Conservation (phyloP, 2,888 invertebrate genomes). For the Diaperis boleti region DNA sequence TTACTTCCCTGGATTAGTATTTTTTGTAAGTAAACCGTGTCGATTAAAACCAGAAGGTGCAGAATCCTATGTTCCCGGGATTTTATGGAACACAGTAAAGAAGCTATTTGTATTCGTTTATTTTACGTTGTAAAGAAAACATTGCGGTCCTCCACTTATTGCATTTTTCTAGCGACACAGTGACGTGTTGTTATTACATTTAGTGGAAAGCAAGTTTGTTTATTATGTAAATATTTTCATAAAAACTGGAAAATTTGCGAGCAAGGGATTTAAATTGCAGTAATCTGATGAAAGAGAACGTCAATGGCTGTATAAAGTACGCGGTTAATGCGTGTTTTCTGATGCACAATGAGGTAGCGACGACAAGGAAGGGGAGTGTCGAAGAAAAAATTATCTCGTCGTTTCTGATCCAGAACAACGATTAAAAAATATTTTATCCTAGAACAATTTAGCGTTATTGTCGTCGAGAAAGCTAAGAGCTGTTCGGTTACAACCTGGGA, state of each 20-base stretch:
- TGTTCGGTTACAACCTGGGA: conserved; percentile 3
- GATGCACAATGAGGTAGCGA: conserved; percentile 8
- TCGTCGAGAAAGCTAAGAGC: conserved; percentile 7
- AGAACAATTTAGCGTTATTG: conserved; percentile 21
- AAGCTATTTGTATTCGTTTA: conserved; percentile 28
- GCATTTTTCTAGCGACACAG: conserved; percentile 26
- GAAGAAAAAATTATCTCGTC: background rate
- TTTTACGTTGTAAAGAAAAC: conserved; percentile 15
- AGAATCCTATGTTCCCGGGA: background rate
- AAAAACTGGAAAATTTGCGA: conserved; percentile 26
- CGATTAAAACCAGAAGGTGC: conserved; percentile 1
- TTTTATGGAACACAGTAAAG: conserved; percentile 5
- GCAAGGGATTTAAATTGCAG: conserved; percentile 24
- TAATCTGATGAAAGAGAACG: conserved; percentile 31
- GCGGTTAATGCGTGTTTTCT: conserved; percentile 13
- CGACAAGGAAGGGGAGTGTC: background rate
- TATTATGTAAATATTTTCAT: conserved; percentile 36
- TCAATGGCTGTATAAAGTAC: conserved; percentile 10
- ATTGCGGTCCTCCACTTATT: conserved; percentile 24
- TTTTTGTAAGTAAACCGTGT: too few relatives aligned
- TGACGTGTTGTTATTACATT: conserved; percentile 33
- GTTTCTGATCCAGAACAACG: background rate
- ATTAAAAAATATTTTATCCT: conserved; percentile 27
- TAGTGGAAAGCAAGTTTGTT: conserved; percentile 28
- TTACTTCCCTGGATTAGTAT: too few relatives aligned